A percentile compares a stretch with the other conserved stretches of the same genome.
Conservation (phyloP, 1,140 invertebrate species). For the Aphaenogaster ashmeadi region DNA sequence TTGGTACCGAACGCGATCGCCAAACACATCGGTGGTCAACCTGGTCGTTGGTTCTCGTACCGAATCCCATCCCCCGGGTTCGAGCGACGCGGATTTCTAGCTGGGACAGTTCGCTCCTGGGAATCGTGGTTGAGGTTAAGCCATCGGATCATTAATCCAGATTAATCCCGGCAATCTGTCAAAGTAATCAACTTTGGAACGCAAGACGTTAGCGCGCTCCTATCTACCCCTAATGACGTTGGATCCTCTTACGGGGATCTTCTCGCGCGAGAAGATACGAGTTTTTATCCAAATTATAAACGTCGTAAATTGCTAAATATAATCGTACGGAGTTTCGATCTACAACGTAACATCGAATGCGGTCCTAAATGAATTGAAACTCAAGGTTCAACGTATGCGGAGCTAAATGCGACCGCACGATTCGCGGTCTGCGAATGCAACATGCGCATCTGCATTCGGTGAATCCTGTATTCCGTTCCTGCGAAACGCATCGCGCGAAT, state of each 20-base stretch:
- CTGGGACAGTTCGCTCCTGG: not conserved
- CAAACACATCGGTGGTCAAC: not conserved
- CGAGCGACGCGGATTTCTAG: not conserved
- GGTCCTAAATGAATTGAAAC: not conserved
- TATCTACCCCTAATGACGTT: not conserved
- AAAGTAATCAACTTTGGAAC: not conserved
- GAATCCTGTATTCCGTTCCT: not conserved
- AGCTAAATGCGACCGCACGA: not conserved
- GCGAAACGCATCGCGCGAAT: not conserved
- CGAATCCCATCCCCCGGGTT: not conserved
- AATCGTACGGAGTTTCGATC: not conserved
- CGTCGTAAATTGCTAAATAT: not conserved
- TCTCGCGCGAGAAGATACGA: not conserved
- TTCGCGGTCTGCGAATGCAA: not conserved
- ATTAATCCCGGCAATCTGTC: slow-evolving; percentile 48
- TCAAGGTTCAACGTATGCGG: not conserved
- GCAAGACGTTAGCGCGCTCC: not conserved
- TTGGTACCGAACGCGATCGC: not conserved
- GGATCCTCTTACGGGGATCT: not conserved
- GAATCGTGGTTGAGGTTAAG: slow-evolving; percentile 42
- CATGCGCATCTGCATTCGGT: not conserved
- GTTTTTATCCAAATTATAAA: not conserved
- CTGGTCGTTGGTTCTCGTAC: not conserved
- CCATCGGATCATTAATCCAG: slow-evolving; percentile 37
- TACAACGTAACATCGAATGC: not conserved